Percentiles rank a stretch among this genome's conserved stretches.
Conservation (phyloP, 2,797 vertebrate genomes). For the Smutsia temminckii region DNA sequence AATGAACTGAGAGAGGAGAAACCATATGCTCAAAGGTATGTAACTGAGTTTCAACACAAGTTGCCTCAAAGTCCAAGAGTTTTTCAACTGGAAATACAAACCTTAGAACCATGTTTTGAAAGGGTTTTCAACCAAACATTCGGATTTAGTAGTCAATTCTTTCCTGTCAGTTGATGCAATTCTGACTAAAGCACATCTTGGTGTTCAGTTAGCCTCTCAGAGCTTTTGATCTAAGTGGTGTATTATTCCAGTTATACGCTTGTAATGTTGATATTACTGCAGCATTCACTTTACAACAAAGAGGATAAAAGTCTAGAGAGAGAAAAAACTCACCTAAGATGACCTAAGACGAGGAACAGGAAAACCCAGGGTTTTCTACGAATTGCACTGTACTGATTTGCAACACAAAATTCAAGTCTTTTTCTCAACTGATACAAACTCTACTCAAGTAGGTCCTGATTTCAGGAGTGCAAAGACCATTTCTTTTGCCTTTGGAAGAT, state of each 20-base stretch:
- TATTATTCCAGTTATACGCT: neutral
- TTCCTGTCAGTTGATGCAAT: neutral
- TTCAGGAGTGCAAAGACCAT: neutral
- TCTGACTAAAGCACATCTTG: neutral
- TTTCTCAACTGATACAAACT: neutral
- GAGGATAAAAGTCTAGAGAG: neutral
- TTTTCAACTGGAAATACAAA: neutral
- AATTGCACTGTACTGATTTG: neutral
- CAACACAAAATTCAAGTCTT: neutral
- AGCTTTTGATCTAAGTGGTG: neutral
- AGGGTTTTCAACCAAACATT: neutral
- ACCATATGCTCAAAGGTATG: neutral
- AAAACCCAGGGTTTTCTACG: neutral
- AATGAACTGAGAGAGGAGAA: neutral
- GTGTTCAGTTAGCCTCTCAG: neutral
- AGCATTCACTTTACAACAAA: neutral
- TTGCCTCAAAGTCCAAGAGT: neutral
- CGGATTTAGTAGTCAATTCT: neutral
- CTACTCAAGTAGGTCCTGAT: neutral
- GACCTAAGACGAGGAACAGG: neutral
- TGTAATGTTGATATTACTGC: neutral
- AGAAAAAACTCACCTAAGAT: neutral
- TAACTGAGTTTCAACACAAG: neutral
- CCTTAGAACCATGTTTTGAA: conserved; percentile 22
- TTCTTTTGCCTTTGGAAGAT: conserved; percentile 16